Evolutionary conservation across 2,888 invertebrate genomes (phyloP).

Genomic region (Caenorhabditis sulstoni): DNA sequence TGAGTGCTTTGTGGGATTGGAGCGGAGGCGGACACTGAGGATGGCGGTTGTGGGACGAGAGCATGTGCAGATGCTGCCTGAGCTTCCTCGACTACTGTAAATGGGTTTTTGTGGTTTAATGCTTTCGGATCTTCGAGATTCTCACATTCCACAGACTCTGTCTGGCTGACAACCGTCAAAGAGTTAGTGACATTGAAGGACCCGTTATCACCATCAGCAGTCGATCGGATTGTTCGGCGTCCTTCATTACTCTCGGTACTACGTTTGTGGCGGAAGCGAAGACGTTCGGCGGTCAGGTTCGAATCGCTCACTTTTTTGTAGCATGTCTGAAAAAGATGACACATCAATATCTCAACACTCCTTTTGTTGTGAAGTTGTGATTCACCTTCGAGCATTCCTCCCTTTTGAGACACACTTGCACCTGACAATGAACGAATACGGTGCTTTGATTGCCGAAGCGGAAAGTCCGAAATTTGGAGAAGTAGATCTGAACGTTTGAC

Average conservation of each 20-base stretch:
- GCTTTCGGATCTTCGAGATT: background rate
- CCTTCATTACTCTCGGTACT: slow-evolving; percentile 16
- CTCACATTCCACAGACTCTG: slow-evolving; percentile 47
- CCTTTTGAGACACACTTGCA: slow-evolving; percentile 73
- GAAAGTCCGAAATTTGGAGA: slow-evolving; percentile 76
- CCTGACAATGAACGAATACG: slow-evolving; percentile 77
- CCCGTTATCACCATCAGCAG: slow-evolving; percentile 26
- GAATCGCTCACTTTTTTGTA: slow-evolving; percentile 70
- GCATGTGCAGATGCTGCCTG: background rate
- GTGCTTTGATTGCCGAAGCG: slow-evolving; percentile 75
- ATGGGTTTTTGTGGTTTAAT: too few relatives aligned
- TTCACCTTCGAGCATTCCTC: slow-evolving; percentile 72
- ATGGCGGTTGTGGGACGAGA: background rate
- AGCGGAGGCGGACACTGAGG: background rate
- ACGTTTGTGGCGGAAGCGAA: slow-evolving; percentile 69
- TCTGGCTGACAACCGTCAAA: slow-evolving; percentile 58
- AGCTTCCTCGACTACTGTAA: slow-evolving; percentile 16
- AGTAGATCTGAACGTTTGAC: slow-evolving; percentile 65
- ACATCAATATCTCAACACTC: background rate
- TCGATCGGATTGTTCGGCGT: slow-evolving; percentile 13
- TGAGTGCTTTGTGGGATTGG: background rate
- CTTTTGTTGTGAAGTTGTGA: background rate
- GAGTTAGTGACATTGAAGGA: slow-evolving; percentile 41
- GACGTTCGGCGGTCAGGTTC: slow-evolving; percentile 65
- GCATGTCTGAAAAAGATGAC: slow-evolving; percentile 63